Base-by-base conservation (phyloP, 2,888 invertebrate species). In the Pseudococcus longispinus region DNA sequence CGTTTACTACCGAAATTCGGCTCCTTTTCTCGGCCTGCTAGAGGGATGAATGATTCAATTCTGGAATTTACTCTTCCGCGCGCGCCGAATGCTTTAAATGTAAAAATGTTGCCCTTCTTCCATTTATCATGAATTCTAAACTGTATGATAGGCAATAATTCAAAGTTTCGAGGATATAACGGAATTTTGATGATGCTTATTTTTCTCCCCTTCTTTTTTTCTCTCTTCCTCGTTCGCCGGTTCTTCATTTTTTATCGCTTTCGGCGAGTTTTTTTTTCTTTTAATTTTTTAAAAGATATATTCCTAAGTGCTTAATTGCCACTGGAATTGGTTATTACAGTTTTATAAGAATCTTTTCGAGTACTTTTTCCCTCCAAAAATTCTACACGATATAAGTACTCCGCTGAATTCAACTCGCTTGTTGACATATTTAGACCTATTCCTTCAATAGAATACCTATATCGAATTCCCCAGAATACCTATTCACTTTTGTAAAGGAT, bases 61-160 rank as follows among this genome's bases (percentile, higher is more conserved):
- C 70, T 13, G 70, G 29, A 70, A 70, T 70, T 70, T 29, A 15
- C 29, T 70, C 29, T 70, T 29, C 29, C 29, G 15, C 29, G 70
- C 23, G 15, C 65, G 23, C 29, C 70, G 70, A 70, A 18, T 70
- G 29, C 26, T 29, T 29, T 70, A 70, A 70, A 70, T 70, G 70
- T 70, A 70, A 70, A 70, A 70, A 70, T 29, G 29, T 70, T 70
- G 70, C 70, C 70, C 26, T 70, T 70, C 70, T 70, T 70, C 29
- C 70, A 70, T 70, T 70, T 70, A 70, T 70, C 70, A 70, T 70
- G 70, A 70, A 70, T 29, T 70, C 70, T 70, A 70, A 29, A 32
- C 70, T 70, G 70, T 29, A 70, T 70, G 70, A 70, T 70, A 70
- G 70, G 70, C 70, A 70, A 70, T 70, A 70, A 70, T 70, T 70